A percentile compares a stretch with the other conserved stretches of the same genome.
These are phyloP conservation scores for Calephelis virginiensis DNA, from an alignment of 1,140 invertebrate genomes.

Conservation along the genomic window DNA sequence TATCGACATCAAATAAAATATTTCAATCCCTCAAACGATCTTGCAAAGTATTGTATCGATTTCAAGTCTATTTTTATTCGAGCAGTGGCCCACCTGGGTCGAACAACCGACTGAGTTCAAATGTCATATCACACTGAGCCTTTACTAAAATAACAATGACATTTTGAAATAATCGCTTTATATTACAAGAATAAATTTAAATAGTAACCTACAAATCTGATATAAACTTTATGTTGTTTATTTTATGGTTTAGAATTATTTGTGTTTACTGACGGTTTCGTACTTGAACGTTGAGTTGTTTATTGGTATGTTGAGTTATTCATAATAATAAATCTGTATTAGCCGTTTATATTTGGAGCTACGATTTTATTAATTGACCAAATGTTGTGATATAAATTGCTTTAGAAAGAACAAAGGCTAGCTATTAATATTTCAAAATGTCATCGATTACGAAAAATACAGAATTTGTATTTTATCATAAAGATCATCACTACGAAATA, in stretches of 20 bases:
- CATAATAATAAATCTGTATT: slow-evolving; percentile 13
- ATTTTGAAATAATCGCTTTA: slow-evolving; percentile 27
- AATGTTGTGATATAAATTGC: slow-evolving; percentile 1
- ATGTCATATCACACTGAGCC: slow-evolving; percentile 24
- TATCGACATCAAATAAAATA: slow-evolving; percentile 28
- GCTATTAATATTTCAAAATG: slow-evolving; percentile 15
- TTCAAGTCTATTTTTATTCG: slow-evolving; percentile 61
- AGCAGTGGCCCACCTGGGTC: slow-evolving; percentile 45
- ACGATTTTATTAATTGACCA: slow-evolving; percentile 7
- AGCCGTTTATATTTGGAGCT: slow-evolving; percentile 14
- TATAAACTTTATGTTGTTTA: background rate
- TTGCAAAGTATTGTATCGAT: slow-evolving; percentile 61
- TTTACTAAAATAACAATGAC: slow-evolving; percentile 21
- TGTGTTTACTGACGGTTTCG: background rate
- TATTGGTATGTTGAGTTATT: slow-evolving; percentile 15
- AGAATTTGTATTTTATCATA: too few relatives aligned
- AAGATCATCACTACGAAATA: too few relatives aligned
- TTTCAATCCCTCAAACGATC: slow-evolving; percentile 33
- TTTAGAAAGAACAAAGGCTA: slow-evolving; percentile 12
- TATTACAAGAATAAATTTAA: slow-evolving; percentile 12
- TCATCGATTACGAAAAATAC: background rate
- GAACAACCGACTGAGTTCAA: slow-evolving; percentile 36
- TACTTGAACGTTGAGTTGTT: slow-evolving; percentile 13
- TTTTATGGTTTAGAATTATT: background rate
- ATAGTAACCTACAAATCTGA: background rate